These are phyloP conservation scores for Boulengeromyrus knoepffleri DNA, from an alignment of 2,113 vertebrate species.

Conservation along the genomic window DNA sequence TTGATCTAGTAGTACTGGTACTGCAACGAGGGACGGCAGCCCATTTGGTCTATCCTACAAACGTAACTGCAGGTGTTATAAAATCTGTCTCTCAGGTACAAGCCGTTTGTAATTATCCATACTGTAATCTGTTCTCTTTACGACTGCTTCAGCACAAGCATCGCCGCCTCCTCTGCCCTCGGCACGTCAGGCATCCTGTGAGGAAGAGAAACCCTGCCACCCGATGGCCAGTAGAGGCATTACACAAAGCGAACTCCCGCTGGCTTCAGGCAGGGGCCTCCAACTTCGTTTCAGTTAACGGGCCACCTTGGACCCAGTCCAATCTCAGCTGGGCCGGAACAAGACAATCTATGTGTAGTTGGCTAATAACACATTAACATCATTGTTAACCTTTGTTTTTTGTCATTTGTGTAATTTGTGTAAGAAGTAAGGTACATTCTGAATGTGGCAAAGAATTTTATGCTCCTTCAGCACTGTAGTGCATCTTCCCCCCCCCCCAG, in stretches of 20 bases:
- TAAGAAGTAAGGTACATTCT: neutral
- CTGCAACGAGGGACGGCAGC: neutral
- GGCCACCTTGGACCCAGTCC: neutral
- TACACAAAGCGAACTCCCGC: neutral
- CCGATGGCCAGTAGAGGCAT: neutral
- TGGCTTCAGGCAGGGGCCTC: neutral
- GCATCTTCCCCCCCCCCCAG: neutral
- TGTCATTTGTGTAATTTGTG: neutral
- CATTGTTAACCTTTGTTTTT: neutral
- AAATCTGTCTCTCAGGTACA: slow-evolving; percentile 79
- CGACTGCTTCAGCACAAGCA: neutral
- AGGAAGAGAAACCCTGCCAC: slow-evolving; percentile 7
- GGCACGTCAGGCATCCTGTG: neutral
- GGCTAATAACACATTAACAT: neutral
- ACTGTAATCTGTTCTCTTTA: neutral
- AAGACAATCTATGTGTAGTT: neutral
- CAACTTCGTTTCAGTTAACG: neutral
- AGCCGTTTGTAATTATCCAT: slow-evolving; percentile 16
- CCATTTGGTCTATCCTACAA: slow-evolving; percentile 40
- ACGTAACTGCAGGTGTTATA: slow-evolving; percentile 95
- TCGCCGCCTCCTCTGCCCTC: neutral
- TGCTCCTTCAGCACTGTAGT: neutral
- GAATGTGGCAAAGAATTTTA: neutral
- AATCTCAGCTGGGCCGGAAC: neutral
- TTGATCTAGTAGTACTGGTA: neutral